Evolutionary conservation across 2,113 vertebrate species (phyloP), one percentile per base, ranked within the genome.

Genomic region (Rhipidura dahli): DNA sequence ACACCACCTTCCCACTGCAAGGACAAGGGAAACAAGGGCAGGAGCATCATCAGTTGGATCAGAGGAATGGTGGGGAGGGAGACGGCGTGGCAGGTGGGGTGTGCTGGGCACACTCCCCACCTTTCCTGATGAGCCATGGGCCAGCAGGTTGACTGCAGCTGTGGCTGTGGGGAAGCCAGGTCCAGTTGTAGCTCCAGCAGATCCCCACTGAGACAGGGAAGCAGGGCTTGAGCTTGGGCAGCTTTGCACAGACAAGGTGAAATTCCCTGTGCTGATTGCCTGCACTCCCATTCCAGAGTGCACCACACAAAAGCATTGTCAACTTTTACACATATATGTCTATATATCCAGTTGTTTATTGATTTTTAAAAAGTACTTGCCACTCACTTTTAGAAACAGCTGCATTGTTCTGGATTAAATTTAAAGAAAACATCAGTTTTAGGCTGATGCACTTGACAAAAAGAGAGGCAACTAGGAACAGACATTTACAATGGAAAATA

Each of bases 81-180:
- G 30, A n/a, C 5, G 13, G 8, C 0, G 0, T 13, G 35, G 4
- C 2, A 7, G 13, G 4, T 37, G 26, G 21, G 12, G 3, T 18
- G 31, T 37, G 11, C 21, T 50, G 71, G 61, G 35, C 20, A 40
- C 0, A 0, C 7, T 89, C 17, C 8, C 15, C 49, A 39, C 18
- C 30, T 28, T 57, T 39, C 11, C 28, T 70, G n/a, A 1, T 0
- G 1, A 78, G 23, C 31, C 45, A 14, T 1, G 1, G 21, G 17
- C 65, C 65, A 51, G 14, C 2, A 2, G 21, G 27, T 18, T 73
- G 7, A 10, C 17, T 18, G 33, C 42, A 75, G 50, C 40, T 66
- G 69, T 30, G 77, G 50, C 37, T 10, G 0, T 5, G 5, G 27
- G 33, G 39, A 69, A 64, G 11, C 15, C 18, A 44, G 5, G 18